Percentiles rank a stretch among this genome's conserved stretches.
Conservation (phyloP, 2,797 vertebrate species). For the Perodicticus potto region DNA sequence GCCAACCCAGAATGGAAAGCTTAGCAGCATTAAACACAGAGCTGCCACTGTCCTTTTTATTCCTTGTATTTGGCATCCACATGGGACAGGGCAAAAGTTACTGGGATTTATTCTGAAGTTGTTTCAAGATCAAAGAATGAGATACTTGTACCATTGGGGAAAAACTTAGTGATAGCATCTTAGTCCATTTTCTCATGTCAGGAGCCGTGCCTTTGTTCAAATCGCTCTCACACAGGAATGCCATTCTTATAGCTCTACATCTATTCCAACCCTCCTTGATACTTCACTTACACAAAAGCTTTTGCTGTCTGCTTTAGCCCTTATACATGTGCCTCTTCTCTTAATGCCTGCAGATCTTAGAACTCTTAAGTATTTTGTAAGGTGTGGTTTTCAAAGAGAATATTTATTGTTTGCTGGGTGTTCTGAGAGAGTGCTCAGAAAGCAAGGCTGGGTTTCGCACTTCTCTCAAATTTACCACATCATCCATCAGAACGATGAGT, state of each 20-base stretch:
- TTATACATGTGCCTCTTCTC: background rate
- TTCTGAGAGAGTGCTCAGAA: background rate
- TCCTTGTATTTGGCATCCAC: slow-evolving; percentile 6
- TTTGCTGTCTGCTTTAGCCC: background rate
- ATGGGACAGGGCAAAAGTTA: background rate
- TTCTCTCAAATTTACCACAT: background rate
- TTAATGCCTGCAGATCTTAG: background rate
- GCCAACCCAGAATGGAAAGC: slow-evolving; percentile 57
- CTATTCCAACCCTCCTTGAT: background rate
- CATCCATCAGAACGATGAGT: background rate
- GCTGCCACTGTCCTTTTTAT: slow-evolving; percentile 6
- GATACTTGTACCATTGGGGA: background rate
- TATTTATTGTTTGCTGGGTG: background rate
- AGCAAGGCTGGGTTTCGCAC: background rate
- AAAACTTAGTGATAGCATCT: background rate
- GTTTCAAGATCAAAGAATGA: slow-evolving; percentile 37
- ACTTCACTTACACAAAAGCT: background rate
- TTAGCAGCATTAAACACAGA: background rate
- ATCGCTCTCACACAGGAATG: background rate
- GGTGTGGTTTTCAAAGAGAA: background rate
- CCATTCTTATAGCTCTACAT: background rate
- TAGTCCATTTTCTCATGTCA: background rate
- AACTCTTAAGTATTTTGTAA: background rate
- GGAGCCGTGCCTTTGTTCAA: background rate
- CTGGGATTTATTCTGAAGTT: slow-evolving; percentile 40